Conservation (phyloP, 2,113 vertebrate species). For the Spea bombifrons region DNA sequence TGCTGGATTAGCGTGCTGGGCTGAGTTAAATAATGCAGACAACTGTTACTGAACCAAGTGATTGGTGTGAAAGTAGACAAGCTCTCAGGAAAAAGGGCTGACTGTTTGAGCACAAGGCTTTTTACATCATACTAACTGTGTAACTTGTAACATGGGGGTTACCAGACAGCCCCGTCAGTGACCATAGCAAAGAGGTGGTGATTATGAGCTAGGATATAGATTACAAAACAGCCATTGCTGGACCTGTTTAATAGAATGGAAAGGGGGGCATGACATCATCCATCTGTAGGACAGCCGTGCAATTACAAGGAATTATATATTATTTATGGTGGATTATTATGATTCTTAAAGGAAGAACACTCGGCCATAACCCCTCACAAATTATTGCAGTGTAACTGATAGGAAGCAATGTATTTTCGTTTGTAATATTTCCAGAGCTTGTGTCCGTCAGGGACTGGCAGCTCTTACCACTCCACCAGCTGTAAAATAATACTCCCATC, state of each 20-base stretch:
- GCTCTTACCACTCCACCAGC: not conserved
- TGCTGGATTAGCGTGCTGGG: conserved; percentile 74
- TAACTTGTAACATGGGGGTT: conserved; percentile 54
- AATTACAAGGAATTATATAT: conserved; percentile 70
- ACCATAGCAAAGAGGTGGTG: conserved; percentile 30
- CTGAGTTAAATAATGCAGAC: conserved; percentile 75
- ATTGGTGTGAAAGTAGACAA: conserved; percentile 80
- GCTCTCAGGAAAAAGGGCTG: conserved; percentile 72
- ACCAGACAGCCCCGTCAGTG: conserved; percentile 49
- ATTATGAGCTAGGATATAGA: conserved; percentile 60
- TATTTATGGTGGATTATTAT: conserved; percentile 75
- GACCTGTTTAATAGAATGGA: conserved; percentile 57
- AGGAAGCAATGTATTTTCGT: conserved; percentile 65
- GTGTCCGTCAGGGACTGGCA: not conserved
- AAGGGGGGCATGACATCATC: conserved; percentile 65
- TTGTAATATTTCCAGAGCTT: conserved; percentile 31
- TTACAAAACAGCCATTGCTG: conserved; percentile 67
- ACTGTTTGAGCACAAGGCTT: conserved; percentile 72
- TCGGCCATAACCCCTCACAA: conserved; percentile 52
- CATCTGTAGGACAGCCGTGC: conserved; percentile 76
- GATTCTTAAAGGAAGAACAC: conserved; percentile 69
- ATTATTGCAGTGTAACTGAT: conserved; percentile 53
- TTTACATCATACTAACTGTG: conserved; percentile 62
- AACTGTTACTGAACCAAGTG: conserved; percentile 72
- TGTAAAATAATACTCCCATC: not conserved